These are phyloP conservation scores for Halocynthia aurantium DNA, from an alignment of 23 tunicate genomes.

Conservation along the genomic window DNA sequence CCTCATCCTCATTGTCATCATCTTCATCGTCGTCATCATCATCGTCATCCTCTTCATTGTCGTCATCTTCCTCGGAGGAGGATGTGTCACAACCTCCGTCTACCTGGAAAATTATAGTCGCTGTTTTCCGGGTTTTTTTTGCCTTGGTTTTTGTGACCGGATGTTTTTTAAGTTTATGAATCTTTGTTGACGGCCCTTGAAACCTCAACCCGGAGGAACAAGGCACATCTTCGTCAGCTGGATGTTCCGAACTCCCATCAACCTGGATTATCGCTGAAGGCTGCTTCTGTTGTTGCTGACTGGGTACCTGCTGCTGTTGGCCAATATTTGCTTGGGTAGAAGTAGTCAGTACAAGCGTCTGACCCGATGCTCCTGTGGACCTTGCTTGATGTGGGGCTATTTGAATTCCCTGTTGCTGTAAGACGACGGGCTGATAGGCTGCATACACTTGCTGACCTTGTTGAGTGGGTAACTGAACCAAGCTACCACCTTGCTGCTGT, in stretches of 20 bases:
- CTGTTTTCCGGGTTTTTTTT: not conserved
- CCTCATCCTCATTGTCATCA: constrained; percentile 60
- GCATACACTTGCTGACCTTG: constrained; percentile 34
- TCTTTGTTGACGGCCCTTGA: not conserved
- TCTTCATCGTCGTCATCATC: constrained; percentile 95
- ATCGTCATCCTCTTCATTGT: constrained; percentile 82
- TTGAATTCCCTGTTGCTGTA: constrained; percentile 2
- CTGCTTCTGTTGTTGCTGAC: constrained; percentile 3
- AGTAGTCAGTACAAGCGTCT: constrained; percentile 15
- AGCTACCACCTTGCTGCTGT: constrained; percentile 24
- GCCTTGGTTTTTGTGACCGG: not conserved
- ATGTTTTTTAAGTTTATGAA: constrained; percentile 12
- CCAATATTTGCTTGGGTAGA: not conserved
- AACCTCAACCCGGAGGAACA: not conserved
- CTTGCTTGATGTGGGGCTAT: constrained; percentile 10
- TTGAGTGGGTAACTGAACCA: constrained; percentile 24
- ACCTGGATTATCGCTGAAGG: constrained; percentile 59
- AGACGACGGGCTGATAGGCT: constrained; percentile 35
- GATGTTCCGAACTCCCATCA: constrained; percentile 50
- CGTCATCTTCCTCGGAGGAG: constrained; percentile 53
- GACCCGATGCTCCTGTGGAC: not conserved
- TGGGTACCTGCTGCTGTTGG: constrained; percentile 12
- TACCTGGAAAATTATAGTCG: constrained; percentile 29
- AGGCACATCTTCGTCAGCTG: constrained; percentile 5
- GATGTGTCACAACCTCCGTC: constrained; percentile 62